Evolutionary conservation across 2,113 vertebrate species (phyloP).

Genomic region (Rhinopithecus roxellana): DNA sequence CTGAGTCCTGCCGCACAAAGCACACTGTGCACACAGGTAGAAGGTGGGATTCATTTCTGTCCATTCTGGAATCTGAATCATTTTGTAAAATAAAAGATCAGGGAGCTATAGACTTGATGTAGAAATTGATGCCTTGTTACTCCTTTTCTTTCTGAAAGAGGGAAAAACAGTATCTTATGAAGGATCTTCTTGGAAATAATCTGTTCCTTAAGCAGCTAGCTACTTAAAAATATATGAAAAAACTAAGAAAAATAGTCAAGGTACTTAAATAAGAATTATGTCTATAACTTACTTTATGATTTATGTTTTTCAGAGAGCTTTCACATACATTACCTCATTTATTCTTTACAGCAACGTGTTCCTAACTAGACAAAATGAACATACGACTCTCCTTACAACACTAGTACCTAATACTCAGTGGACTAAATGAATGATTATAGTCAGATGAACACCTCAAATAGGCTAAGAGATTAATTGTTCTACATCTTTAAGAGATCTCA

Average conservation of each 20-base stretch:
- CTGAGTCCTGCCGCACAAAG: not conserved
- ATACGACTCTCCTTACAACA: not conserved
- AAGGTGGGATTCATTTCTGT: not conserved
- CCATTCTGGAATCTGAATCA: not conserved
- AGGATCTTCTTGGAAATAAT: not conserved
- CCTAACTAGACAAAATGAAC: not conserved
- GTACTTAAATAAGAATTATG: not conserved
- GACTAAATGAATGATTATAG: not conserved
- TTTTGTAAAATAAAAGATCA: not conserved
- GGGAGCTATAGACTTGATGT: not conserved
- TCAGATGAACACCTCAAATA: not conserved
- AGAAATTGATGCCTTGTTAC: not conserved
- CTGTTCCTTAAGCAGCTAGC: not conserved
- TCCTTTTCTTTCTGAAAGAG: not conserved
- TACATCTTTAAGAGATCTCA: not conserved
- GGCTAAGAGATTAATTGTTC: not conserved
- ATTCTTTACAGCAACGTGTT: not conserved
- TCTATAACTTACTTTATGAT: not conserved
- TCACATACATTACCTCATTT: not conserved
- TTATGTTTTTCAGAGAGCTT: not conserved
- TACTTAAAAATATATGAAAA: not conserved
- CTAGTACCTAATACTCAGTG: too few relatives aligned
- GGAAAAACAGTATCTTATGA: not conserved
- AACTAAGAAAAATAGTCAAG: not conserved
- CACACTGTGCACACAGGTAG: not conserved